phyloP scores from a whole-genome alignment of 2,888 invertebrate genomes.

The Orthosia gracilis region DNA sequence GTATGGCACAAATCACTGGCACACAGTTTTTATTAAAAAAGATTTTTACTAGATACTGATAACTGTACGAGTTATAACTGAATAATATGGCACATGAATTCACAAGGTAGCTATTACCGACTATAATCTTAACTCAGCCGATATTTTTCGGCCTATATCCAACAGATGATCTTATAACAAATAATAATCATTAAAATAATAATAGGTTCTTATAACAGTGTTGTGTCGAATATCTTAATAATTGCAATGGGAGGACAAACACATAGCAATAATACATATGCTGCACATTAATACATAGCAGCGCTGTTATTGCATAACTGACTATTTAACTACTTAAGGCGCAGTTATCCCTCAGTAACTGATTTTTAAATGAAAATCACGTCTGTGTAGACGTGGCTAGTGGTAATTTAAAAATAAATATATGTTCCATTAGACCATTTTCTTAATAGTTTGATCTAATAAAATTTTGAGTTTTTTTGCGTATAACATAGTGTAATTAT shows the following conservation, averaged over 20 bases:
- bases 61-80: background rate
- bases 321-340: too few species aligned
- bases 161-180: background rate
- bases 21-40: conserved; percentile 28
- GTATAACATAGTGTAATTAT: too few species aligned
- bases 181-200: background rate
- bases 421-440: too few species aligned
- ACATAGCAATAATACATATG: too few species aligned
- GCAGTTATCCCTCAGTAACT: too few species aligned
- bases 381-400: too few species aligned
- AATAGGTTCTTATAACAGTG: background rate
- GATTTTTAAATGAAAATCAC: too few species aligned
- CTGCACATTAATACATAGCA: background rate
- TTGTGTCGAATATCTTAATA: background rate
- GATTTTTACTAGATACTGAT: conserved; percentile 14
- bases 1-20: conserved; percentile 73
- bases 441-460: too few species aligned
- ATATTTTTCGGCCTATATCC: background rate
- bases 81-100: conserved; percentile 53
- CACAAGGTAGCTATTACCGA: conserved; percentile 28
- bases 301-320: background rate
- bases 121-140: background rate
- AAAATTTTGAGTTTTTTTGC: too few species aligned
- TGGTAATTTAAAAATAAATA: too few species aligned
- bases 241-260: too few species aligned